Base-by-base conservation (phyloP, 1,140 invertebrate species). In the Mamestra configurata region DNA sequence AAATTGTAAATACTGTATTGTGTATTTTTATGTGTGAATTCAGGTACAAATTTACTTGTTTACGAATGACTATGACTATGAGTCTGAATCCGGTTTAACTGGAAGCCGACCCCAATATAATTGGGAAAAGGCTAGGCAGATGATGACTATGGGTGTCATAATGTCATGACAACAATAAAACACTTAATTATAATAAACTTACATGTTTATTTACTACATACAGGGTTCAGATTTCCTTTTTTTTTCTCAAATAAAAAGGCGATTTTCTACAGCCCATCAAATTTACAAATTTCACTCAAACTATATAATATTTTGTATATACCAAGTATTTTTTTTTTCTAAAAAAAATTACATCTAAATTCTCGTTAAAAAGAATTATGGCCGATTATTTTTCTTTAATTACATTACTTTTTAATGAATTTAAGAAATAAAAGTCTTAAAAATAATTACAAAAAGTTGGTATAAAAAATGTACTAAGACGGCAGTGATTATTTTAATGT, bases 171-270 rank as follows among this genome's bases (percentile, higher is more conserved):
- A 13, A 15, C 11, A 75, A 61, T 75, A 75, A 75, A 75, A 75
- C 72, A 76, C 11, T 18, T 20, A 20, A 11, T 85, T 86, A 85
- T 92, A 91, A 88, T 93, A 93, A 92, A 92, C 88, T 93, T 92
- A 90, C 88, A 90, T 84, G 86, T 92, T 90, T 93, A 90, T 87
- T 92, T 77, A 66, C 90, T 93, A 92, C 92, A 89, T 92, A 92
- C 92, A 90, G 86, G 87, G 89, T 87, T 87, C 84, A 77, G 84
- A 87, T 84, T 88, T 88, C 37, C 66, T 75, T 73, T 31, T 84
- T 84, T 77, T 53, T 20, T 84, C 77, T 84, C 72, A 79, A 88
- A 86, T 71, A 81, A 88, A 91, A 90, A 89, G 86, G 85, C 85
- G 83, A 43, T 79, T 83, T 86, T 85, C 89, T 91, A 91, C 90